Percentiles rank a stretch among this genome's conserved stretches.
phyloP scores from a whole-genome alignment of 2,113 vertebrate species.

The Pristiophorus japonicus region DNA sequence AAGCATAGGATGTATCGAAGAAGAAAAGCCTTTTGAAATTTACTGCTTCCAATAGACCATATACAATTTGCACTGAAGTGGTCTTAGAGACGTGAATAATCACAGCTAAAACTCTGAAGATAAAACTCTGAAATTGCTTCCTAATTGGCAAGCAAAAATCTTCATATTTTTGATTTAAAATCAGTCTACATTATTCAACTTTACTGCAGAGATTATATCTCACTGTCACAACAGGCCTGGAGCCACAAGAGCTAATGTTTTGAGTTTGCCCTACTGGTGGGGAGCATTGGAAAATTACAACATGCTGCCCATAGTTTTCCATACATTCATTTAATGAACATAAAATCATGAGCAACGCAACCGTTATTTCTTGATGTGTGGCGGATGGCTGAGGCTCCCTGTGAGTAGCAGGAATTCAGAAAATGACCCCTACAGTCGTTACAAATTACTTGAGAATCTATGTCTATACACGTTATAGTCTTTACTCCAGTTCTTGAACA shows the following conservation, averaged over 20 bases:
- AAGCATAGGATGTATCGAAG: background rate
- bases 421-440: background rate
- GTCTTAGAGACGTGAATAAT: background rate
- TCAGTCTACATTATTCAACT: background rate
- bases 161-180: background rate
- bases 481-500: background rate
- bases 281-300: background rate
- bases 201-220: background rate
- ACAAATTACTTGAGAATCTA: background rate
- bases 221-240: background rate
- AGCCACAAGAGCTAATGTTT: background rate
- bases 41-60: background rate
- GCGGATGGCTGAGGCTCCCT: background rate
- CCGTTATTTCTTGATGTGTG: background rate
- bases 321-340: background rate
- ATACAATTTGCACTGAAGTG: background rate
- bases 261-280: background rate
- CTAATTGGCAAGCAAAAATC: background rate
- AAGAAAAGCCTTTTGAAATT: background rate
- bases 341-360: background rate
- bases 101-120: background rate
- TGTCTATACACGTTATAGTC: background rate
- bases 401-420: background rate
- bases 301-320: background rate
- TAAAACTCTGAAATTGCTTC: background rate